phyloP scores from a whole-genome alignment of 2,888 invertebrate species.

The Syritta pipiens region DNA sequence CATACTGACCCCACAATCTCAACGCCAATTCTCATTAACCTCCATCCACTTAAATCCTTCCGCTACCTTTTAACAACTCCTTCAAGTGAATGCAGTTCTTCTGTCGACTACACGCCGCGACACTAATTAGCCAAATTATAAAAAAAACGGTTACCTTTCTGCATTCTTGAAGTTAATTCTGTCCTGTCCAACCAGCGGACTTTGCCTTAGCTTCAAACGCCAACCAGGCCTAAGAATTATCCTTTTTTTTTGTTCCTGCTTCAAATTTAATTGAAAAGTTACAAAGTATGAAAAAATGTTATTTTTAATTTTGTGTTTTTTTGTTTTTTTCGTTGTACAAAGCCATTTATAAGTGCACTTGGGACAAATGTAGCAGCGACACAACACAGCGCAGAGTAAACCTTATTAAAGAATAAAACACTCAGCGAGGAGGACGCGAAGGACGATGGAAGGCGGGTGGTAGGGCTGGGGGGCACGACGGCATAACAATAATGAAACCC shows the following conservation, averaged over 20 bases:
- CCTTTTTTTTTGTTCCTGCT: constrained; percentile 24
- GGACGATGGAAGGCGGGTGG: too few relatives aligned
- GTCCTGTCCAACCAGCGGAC: background rate
- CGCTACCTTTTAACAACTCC: background rate
- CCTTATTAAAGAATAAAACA: constrained; percentile 50
- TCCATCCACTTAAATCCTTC: too few relatives aligned
- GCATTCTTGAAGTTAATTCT: too few relatives aligned
- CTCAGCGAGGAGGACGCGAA: constrained; percentile 28
- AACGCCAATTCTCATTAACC: too few relatives aligned
- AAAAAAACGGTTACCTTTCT: too few relatives aligned
- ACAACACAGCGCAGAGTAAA: constrained; percentile 38
- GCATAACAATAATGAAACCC: constrained; percentile 60
- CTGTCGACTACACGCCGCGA: too few relatives aligned
- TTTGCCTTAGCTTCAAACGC: background rate
- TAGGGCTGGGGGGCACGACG: too few relatives aligned
- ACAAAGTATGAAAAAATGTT: constrained; percentile 44
- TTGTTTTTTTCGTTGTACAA: too few relatives aligned
- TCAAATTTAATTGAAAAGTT: constrained; percentile 63
- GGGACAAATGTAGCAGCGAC: constrained; percentile 52
- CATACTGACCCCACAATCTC: too few relatives aligned
- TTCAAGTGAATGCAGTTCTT: constrained; percentile 7
- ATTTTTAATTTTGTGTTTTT: constrained; percentile 41
- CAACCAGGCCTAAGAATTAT: constrained; percentile 35
- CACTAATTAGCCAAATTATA: constrained; percentile 44
- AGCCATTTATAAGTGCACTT: constrained; percentile 64